phyloP scores from a whole-genome alignment of 1,140 invertebrate species.

The Plutomurus gul region DNA sequence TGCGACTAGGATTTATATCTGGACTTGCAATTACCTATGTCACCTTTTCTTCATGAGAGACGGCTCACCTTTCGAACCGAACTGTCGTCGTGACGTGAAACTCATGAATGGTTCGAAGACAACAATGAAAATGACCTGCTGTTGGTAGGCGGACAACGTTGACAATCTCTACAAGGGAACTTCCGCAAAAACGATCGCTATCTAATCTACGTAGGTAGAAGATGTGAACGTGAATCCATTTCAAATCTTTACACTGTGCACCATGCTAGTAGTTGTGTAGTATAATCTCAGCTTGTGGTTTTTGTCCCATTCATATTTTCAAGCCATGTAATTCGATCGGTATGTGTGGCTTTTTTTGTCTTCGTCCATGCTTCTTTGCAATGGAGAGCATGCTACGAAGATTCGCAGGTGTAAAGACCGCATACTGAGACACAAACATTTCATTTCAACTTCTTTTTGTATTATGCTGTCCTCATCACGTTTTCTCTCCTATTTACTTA shows the following conservation, averaged over 20 bases:
- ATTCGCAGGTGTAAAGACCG: slow-evolving; percentile 43
- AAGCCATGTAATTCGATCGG: slow-evolving; percentile 35
- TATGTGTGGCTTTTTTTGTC: slow-evolving; percentile 38
- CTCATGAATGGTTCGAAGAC: neutral
- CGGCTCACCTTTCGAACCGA: slow-evolving; percentile 10
- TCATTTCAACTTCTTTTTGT: slow-evolving; percentile 28
- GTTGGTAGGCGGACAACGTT: slow-evolving; percentile 17
- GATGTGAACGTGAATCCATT: slow-evolving; percentile 11
- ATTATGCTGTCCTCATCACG: slow-evolving; percentile 32
- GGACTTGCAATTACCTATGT: neutral
- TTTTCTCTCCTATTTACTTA: slow-evolving; percentile 38
- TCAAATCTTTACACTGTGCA: neutral
- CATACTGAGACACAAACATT: slow-evolving; percentile 37
- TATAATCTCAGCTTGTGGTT: slow-evolving; percentile 16
- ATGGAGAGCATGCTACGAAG: slow-evolving; percentile 11
- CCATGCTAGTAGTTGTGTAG: neutral
- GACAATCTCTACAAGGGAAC: slow-evolving; percentile 25
- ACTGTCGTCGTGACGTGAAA: slow-evolving; percentile 13
- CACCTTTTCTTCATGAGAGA: neutral
- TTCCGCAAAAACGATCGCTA: slow-evolving; percentile 17
- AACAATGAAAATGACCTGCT: slow-evolving; percentile 27
- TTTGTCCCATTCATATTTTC: slow-evolving; percentile 27
- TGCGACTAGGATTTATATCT: neutral
- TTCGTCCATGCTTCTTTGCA: neutral
- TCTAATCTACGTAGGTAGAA: neutral